Percentiles rank a stretch among this genome's conserved stretches.
Conservation (phyloP, 2,797 vertebrate genomes). For the Apogon hyalosoma region DNA sequence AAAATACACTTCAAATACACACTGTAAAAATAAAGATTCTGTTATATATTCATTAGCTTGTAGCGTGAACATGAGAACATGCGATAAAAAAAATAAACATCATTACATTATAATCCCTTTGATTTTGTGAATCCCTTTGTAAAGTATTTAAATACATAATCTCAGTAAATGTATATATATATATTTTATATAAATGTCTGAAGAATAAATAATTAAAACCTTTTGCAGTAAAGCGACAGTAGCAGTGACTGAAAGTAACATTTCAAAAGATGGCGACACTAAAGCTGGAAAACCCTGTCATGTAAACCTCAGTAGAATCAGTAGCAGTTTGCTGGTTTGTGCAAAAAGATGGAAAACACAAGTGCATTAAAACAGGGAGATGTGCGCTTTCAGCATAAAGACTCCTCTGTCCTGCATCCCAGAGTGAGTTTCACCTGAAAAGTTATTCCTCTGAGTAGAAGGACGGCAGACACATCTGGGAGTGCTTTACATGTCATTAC, state of each 20-base stretch:
- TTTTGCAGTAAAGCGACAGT: neutral
- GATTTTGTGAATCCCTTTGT: neutral
- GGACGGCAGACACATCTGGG: conserved; percentile 5
- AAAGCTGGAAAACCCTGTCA: conserved; percentile 45
- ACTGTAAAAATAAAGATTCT: conserved; percentile 29
- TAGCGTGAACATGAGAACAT: neutral
- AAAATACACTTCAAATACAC: conserved; percentile 15
- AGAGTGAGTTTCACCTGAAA: neutral
- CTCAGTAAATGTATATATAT: neutral
- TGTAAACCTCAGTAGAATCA: conserved; percentile 63
- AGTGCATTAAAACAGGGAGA: conserved; percentile 1
- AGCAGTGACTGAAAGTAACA: conserved; percentile 20
- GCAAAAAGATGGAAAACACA: conserved; percentile 41
- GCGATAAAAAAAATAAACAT: neutral
- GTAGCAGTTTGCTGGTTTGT: conserved; percentile 41
- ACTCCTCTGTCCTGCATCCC: neutral
- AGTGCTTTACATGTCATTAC: conserved; percentile 23
- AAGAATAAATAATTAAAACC: conserved; percentile 54
- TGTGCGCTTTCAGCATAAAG: conserved; percentile 8
- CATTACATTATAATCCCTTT: neutral
- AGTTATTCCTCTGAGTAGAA: neutral
- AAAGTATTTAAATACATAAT: conserved; percentile 1
- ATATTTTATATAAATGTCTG: conserved; percentile 8
- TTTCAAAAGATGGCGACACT: conserved; percentile 9
- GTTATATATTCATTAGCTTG: conserved; percentile 15